Evolutionary conservation across 2,888 invertebrate species (phyloP), one percentile per base, ranked within the genome.

Genomic region (Plutella xylostella): DNA sequence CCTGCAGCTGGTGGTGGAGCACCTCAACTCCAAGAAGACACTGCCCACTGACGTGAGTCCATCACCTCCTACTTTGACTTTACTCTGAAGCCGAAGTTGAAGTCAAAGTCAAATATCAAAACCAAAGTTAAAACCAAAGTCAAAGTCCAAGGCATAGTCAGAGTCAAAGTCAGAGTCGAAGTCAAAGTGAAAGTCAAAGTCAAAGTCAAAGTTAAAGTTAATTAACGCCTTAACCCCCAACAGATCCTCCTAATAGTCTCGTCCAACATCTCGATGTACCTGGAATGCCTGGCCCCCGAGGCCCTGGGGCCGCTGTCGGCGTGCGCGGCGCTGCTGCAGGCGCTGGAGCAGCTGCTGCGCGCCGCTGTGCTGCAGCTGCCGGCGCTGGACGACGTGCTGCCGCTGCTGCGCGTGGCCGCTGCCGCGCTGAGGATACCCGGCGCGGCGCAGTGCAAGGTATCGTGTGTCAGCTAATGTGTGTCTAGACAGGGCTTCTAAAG

Each of bases 251-350:
- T 91, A 6, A 88, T 91, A 28, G 91, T 97, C 53, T 85, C 97
- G 45, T 90, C 92, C 65, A 99, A 99, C 78, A 90, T 98, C 65
- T 93, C 96, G 2, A 92, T 92, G 67, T 99, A 98, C 78, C 86
- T 98, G 63, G 96, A 96, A 63, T 95, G 93, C 72, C 85, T 98
- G 45, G 93, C 96, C 7, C 88, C 96, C 52, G 94, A 95, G 60
- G 90, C 91, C 15, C 83, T 90, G 42, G 90, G 90, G 3, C 88
- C 90, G 33, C 86, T 88, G 1, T 82, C 88, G 33, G 90, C 90
- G 1, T 87, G 92, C 46, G 88, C 89, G 33, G 89, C 91, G 31
- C 89, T 98, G 4, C 86, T 98, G 54, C 87, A 90, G 48, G 94
- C 94, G 63, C 86, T 97, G 65, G 99, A 99, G 61, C 87, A 89